Conservation (phyloP, 2,797 vertebrate species). For the Gadopsis marmoratus region DNA sequence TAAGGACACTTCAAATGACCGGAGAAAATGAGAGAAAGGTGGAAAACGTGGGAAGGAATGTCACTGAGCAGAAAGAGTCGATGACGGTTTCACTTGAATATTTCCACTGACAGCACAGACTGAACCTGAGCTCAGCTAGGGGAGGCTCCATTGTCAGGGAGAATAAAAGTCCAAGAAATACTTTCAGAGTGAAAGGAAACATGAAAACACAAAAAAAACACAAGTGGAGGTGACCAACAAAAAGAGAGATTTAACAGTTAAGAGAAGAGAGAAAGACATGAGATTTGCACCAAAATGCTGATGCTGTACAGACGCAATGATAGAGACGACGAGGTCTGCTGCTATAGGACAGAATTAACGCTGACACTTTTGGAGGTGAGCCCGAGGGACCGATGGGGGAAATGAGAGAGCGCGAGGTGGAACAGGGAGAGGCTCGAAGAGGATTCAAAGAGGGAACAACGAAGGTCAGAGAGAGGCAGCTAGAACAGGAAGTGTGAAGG, state of each 20-base stretch:
- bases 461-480: conserved; percentile 48
- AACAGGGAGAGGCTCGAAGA: conserved; percentile 25
- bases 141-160: conserved; percentile 8
- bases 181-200: conserved; percentile 11
- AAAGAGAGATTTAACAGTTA: neutral
- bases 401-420: conserved; percentile 42
- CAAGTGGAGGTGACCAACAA: neutral
- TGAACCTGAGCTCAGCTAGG: conserved; percentile 6
- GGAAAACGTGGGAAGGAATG: neutral
- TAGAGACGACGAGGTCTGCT: conserved; percentile 46
- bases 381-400: conserved; percentile 35
- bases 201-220: neutral
- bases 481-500: conserved; percentile 45
- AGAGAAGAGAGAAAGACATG: neutral
- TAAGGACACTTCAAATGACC: conserved; percentile 19
- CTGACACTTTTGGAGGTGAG: conserved; percentile 57
- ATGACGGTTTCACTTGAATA: conserved; percentile 25
- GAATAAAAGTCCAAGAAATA: conserved; percentile 17
- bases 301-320: conserved; percentile 41
- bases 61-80: neutral
- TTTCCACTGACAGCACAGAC: conserved; percentile 8
- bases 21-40: conserved; percentile 3
- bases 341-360: conserved; percentile 50
- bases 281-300: conserved; percentile 30
- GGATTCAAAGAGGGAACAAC: conserved; percentile 25